Base-by-base conservation (phyloP, 2,113 vertebrate species). In the Eleginops maclovinus region DNA sequence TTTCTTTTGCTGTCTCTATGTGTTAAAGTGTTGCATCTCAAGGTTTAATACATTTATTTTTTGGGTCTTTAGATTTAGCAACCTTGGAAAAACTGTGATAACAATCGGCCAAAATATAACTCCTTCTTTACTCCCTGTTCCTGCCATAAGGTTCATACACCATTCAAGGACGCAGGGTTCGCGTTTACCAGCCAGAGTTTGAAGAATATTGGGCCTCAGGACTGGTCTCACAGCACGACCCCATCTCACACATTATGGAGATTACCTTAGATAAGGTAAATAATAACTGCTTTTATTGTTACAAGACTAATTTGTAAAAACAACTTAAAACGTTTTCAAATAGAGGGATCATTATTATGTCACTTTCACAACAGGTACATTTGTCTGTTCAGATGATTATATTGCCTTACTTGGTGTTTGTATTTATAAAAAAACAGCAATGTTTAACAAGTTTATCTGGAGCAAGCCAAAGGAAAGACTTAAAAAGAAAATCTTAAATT, bases 121-220 rank as follows among this genome's bases (percentile, higher is more conserved):
- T 59, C 8, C 11, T n/a, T 2, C 3, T 55, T 40, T 49, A 40
- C 12, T 56, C 1, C 4, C 26, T 79, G 54, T 71, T 31, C 2
- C 8, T 72, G 13, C 31, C 43, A 16, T 21, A 75, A 99, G 98
- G 97, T 88, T 97, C 96, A 41, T 99, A 95, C 88, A 97, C 95
- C 59, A 95, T 99, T 86, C 96, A 99, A 91, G 97, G 97, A 84
- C 95, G 97, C 86, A 95, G 95, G 82, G 98, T 99, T 76, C 96
- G 96, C 56, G 94, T 99, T n/a, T 99, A 98, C 85, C 97, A 98
- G 86, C 98, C 97, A 21, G 98, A 99, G 88, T 95, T 96, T 83
- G 97, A 97, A 83, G 96, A 96, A 68, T 94, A 94, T 75, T 99
- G 98, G 98, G 92, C 96, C 1, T 90, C 70, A 83, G 97, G 97